Evolutionary conservation across 1,140 invertebrate genomes (phyloP).

Genomic region (Drosophila kepulauana): DNA sequence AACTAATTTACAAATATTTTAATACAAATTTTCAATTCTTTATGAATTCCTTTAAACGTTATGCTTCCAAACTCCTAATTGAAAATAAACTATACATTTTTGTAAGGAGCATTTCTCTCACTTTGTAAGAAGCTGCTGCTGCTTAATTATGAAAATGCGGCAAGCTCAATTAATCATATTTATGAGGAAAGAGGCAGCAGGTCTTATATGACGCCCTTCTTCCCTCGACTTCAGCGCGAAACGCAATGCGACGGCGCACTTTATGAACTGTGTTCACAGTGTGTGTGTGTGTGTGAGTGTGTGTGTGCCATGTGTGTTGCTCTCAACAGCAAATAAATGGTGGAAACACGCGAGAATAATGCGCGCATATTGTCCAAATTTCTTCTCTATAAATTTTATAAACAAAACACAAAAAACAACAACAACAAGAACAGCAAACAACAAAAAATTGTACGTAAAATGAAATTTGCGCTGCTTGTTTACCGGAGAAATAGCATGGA

Average conservation of each 20-base stretch:
- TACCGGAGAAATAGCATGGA: conserved; percentile 47
- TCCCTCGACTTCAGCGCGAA: neutral
- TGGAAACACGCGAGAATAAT: conserved; percentile 72
- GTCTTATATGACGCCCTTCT: conserved; percentile 3
- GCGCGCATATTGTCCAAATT: conserved; percentile 83
- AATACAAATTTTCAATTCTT: too few species aligned
- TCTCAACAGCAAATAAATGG: conserved; percentile 58
- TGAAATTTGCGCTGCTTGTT: conserved; percentile 62
- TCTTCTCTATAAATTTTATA: conserved; percentile 84
- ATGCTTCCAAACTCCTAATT: conserved; percentile 19
- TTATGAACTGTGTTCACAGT: conserved; percentile 34
- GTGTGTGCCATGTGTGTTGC: conserved; percentile 16
- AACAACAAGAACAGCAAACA: conserved; percentile 33
- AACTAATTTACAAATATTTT: too few species aligned
- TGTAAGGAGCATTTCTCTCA: neutral
- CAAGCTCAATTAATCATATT: conserved; percentile 39
- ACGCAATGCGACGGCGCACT: conserved; percentile 29
- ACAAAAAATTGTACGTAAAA: conserved; percentile 41
- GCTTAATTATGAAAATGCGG: conserved; percentile 46
- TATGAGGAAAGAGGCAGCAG: conserved; percentile 22
- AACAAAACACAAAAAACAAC: conserved; percentile 55
- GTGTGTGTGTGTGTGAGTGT: neutral
- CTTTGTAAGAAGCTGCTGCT: conserved; percentile 5
- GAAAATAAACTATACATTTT: conserved; percentile 29
- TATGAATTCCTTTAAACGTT: too few species aligned